Percentiles rank a stretch among this genome's conserved stretches.
Conservation (phyloP, 2,113 vertebrate genomes). For the Campylomormyrus tamandua region DNA sequence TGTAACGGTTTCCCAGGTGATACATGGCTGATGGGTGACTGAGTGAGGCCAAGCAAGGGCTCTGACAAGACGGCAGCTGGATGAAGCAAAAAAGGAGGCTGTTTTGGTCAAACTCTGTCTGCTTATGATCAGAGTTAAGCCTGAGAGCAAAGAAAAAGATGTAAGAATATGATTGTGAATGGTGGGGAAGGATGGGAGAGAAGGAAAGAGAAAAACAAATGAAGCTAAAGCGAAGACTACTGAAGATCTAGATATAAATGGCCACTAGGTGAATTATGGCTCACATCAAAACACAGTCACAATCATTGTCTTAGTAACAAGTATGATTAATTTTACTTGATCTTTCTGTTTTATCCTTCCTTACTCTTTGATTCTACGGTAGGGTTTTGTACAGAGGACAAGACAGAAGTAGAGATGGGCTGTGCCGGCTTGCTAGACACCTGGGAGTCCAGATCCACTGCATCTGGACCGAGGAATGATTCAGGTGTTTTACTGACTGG, state of each 20-base stretch:
- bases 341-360: slow-evolving; percentile 35
- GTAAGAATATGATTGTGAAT: slow-evolving; percentile 16
- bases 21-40: not conserved
- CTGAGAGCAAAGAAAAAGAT: slow-evolving; percentile 30
- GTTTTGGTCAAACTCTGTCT: not conserved
- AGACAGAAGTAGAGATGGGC: slow-evolving; percentile 21
- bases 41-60: not conserved
- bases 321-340: slow-evolving; percentile 16
- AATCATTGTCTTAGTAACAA: slow-evolving; percentile 30
- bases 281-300: slow-evolving; percentile 28
- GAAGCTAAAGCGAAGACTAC: slow-evolving; percentile 20
- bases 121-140: not conserved
- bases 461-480: slow-evolving; percentile 70
- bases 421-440: slow-evolving; percentile 55
- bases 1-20: not conserved
- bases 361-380: slow-evolving; percentile 58
- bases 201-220: slow-evolving; percentile 27
- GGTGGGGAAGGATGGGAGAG: slow-evolving; percentile 33
- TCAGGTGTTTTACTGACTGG: slow-evolving; percentile 56
- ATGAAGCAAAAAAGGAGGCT: not conserved
- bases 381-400: slow-evolving; percentile 45
- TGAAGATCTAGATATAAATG: slow-evolving; percentile 27
- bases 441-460: slow-evolving; percentile 71
- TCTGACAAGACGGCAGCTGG: not conserved
- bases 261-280: slow-evolving; percentile 29